Conservation (phyloP, 2,113 vertebrate genomes). For the Muscicapa adusta region DNA sequence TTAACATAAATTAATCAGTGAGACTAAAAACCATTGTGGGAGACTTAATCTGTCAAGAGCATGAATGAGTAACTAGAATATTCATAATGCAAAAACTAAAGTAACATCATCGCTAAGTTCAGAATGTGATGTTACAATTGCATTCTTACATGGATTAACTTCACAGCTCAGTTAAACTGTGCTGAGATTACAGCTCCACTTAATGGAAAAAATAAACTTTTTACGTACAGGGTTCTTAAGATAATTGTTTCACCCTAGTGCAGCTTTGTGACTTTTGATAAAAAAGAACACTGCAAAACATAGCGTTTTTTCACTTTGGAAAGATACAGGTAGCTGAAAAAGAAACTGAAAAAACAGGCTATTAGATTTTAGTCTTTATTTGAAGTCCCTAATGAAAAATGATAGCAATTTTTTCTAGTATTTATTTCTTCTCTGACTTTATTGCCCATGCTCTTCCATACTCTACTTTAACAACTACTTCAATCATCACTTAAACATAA, state of each 20-base stretch:
- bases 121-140: neutral
- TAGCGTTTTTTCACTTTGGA: neutral
- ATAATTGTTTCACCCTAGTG: neutral
- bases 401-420: neutral
- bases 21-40: neutral
- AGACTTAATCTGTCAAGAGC: neutral
- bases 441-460: neutral
- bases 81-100: neutral
- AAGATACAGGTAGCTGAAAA: neutral
- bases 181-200: neutral
- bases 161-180: neutral
- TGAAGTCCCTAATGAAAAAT: neutral
- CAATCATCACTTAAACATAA: neutral
- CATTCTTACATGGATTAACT: neutral
- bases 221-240: neutral
- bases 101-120: neutral
- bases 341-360: neutral
- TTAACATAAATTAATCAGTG: neutral
- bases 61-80: neutral
- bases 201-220: neutral
- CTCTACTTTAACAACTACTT: neutral
- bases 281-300: neutral
- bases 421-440: neutral
- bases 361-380: neutral
- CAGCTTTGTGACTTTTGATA: fast-evolving